Conservation (phyloP, 2,888 invertebrate species). For the Cyrtodaria siliqua region DNA sequence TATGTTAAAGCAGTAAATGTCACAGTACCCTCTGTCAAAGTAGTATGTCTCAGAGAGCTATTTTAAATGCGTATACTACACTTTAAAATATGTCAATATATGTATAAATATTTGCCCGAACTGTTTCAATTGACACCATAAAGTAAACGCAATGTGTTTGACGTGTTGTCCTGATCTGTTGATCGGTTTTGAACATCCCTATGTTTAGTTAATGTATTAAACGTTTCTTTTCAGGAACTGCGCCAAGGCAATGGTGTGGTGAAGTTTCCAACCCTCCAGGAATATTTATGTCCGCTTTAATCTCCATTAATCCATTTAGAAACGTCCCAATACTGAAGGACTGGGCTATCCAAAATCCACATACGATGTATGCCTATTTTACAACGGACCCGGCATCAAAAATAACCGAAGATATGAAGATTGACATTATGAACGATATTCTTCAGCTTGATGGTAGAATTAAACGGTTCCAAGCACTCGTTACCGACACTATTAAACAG, state of each 20-base stretch:
- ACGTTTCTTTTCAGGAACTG: conserved; percentile 30
- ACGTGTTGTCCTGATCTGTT: too few relatives aligned
- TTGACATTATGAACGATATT: conserved; percentile 32
- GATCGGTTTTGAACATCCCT: too few relatives aligned
- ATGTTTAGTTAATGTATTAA: too few relatives aligned
- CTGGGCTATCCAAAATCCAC: conserved; percentile 27
- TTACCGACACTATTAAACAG: neutral
- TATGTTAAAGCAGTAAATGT: too few relatives aligned
- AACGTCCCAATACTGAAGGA: conserved; percentile 54
- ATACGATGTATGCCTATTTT: conserved; percentile 41
- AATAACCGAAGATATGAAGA: conserved; percentile 4
- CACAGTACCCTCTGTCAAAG: too few relatives aligned
- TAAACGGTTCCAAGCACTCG: conserved; percentile 4
- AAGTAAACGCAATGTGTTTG: too few relatives aligned
- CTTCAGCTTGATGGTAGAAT: conserved; percentile 20
- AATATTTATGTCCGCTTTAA: conserved; percentile 37
- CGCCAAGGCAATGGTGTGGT: conserved; percentile 56
- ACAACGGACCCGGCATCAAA: conserved; percentile 32
- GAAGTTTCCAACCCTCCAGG: conserved; percentile 60
- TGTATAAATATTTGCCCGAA: too few relatives aligned
- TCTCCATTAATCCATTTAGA: conserved; percentile 49
- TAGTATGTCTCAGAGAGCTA: too few relatives aligned
- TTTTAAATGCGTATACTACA: too few relatives aligned
- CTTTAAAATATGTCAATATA: too few relatives aligned
- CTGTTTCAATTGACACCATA: too few relatives aligned